Base-by-base conservation (phyloP, 1,140 invertebrate genomes). In the Monomorium pharaonis region DNA sequence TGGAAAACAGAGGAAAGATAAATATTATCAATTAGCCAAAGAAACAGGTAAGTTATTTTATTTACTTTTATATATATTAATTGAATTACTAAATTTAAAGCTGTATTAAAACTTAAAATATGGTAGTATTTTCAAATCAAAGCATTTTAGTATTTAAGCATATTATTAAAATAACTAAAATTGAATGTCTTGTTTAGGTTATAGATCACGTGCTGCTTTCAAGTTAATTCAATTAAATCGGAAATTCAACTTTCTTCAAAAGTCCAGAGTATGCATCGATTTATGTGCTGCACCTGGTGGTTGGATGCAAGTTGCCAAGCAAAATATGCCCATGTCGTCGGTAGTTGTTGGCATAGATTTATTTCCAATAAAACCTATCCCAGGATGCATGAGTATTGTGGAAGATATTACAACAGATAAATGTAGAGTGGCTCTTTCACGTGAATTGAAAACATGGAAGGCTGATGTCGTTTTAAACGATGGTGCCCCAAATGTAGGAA, bases 221-320 rank as follows among this genome's bases (percentile, higher is more conserved):
- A 99, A 99, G 92, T 97, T 99, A 87, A 98, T 99, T 84, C 99
- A 99, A 94, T 93, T 99, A 44, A 99, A 99, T 94, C 96, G 99
- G 90, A 99, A 99, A 94, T 99, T 98, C 96, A 98, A 99, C 84
- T 99, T 99, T 95, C 95, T 99, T 1, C 98, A 99, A 96, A 98
- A 97, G 92, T 98, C 99, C 12, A 96, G 98, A 96, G 98, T 99
- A 96, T 98, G 99, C 88, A 97, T 99, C 87, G 99, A 99, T 97
- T 95, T 99, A 54, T 99, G 99, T 95, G 99, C 99, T 24, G 99
- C 99, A 9, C 99, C 99, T 9, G 99, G 99, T 94, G 99, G 99
- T 92, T 99, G 99, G 99, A 98, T 99, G 97, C 99, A 99, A 96
- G 99, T 99, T n/a, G 99, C 99, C 58, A 97, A 98, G 92, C 97